Evolutionary conservation across 1,140 invertebrate species (phyloP), one percentile per base, ranked within the genome.

Genomic region (Drosophila takahashii): DNA sequence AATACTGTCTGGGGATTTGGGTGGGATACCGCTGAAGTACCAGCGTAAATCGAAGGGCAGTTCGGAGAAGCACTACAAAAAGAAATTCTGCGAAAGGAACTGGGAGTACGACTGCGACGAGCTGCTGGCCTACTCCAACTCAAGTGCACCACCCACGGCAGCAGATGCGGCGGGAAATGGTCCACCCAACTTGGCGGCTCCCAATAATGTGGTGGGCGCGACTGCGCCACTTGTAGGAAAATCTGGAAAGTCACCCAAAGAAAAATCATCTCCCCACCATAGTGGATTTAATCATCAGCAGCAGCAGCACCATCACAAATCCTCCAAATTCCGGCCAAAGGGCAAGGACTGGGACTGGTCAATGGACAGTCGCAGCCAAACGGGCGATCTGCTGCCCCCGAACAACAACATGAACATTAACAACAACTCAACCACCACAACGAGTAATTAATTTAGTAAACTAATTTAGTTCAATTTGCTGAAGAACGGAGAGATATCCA

Each of bases 261-360:
- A 77, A 39, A 85, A 81, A 48, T 80, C 84, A 18, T 87, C 83
- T 47, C 83, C 84, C 4, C 79, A 81, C 65, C 74, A 77, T 47
- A 32, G 44, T 39, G 64, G 42, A 22, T 36, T 27, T 32, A 56
- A 64, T 45, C 73, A 53, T 53, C 57, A 81, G 69, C 48, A 85
- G 72, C 48, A 85, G 16, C 74, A 81, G 54, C 79, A 90, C 69
- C 84, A 90, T 53, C 90, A 92, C 65, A 92, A 92, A 54, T 85
- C 90, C 10, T 92, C 91, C 10, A 95, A 95, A 90, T 95, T 96
- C 92, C 92, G 95, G 76, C 95, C 95, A 2, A 96, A 96, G 86
- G 95, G 95, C 39, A 96, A 96, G 87, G 95, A 95, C 77, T 96
- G 95, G 95, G 94, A 95, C 90, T 96, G 95, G 95, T 92, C 91